Conservation (phyloP, 2,113 vertebrate species). For the Sinocyclocheilus anophthalmus region DNA sequence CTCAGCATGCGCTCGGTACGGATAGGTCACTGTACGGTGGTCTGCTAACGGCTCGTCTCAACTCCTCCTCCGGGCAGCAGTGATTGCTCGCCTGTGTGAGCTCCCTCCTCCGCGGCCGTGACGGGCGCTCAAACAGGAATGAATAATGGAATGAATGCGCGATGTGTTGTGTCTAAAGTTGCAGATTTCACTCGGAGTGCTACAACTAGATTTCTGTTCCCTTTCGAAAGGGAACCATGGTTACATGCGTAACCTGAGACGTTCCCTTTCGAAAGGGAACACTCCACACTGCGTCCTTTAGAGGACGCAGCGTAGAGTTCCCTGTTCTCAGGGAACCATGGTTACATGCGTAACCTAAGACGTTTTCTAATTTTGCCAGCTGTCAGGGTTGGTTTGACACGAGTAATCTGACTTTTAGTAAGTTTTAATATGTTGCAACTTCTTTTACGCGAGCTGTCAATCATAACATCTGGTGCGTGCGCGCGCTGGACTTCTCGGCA, state of each 20-base stretch:
- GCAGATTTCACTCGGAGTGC: background rate
- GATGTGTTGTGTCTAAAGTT: constrained; percentile 44
- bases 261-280: too few species aligned
- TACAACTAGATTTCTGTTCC: background rate
- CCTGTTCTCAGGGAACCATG: too few species aligned
- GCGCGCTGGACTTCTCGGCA: background rate
- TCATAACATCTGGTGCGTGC: background rate
- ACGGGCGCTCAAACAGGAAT: background rate
- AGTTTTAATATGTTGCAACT: constrained; percentile 27
- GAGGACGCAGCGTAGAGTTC: too few species aligned
- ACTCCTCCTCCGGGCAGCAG: constrained; percentile 64
- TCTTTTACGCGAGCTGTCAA: background rate
- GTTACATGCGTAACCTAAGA: too few species aligned
- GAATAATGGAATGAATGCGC: constrained; percentile 34
- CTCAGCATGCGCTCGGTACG: constrained; percentile 54
- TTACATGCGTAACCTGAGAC: too few species aligned
- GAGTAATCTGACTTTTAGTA: background rate
- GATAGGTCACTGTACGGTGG: constrained; percentile 73
- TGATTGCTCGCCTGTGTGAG: constrained; percentile 49
- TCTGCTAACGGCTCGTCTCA: constrained; percentile 62
- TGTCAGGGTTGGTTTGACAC: too few species aligned
- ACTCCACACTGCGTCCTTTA: too few species aligned
- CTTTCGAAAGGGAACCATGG: too few species aligned
- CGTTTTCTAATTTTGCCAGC: background rate
- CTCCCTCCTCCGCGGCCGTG: background rate